A percentile compares a stretch with the other conserved stretches of the same genome.
Conservation (phyloP, 2,113 vertebrate species). For the Campylomormyrus tamandua region DNA sequence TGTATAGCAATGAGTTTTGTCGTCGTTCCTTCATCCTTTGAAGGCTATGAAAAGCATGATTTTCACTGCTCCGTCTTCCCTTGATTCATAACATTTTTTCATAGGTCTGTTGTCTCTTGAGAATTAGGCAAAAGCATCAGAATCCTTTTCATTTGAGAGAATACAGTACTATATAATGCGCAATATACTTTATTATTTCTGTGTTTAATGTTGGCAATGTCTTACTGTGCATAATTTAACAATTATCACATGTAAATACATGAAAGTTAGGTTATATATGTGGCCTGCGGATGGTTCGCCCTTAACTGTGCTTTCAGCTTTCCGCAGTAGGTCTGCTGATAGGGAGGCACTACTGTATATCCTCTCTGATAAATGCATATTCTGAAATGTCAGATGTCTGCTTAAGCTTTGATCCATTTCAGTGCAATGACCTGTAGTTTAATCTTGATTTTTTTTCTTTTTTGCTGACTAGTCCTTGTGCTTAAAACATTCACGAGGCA, state of each 20-base stretch:
- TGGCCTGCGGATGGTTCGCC: not conserved
- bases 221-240: not conserved
- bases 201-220: not conserved
- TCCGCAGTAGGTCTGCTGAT: not conserved
- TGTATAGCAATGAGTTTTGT: not conserved
- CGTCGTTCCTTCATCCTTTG: not conserved
- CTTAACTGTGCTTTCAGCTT: not conserved
- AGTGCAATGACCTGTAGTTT: not conserved
- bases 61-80: not conserved
- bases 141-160: not conserved
- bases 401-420: not conserved
- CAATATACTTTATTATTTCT: not conserved
- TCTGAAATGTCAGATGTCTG: not conserved
- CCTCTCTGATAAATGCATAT: not conserved
- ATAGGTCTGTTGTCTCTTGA: not conserved
- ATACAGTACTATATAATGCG: not conserved
- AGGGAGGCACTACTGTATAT: not conserved
- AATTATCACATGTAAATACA: not conserved
- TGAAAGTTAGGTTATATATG: not conserved
- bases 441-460: not conserved
- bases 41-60: not conserved
- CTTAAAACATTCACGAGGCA: not conserved
- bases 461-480: not conserved
- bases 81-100: not conserved
- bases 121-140: not conserved